Evolutionary conservation across 2,113 vertebrate genomes (phyloP).

Genomic region (Ornithorhynchus anatinus): DNA sequence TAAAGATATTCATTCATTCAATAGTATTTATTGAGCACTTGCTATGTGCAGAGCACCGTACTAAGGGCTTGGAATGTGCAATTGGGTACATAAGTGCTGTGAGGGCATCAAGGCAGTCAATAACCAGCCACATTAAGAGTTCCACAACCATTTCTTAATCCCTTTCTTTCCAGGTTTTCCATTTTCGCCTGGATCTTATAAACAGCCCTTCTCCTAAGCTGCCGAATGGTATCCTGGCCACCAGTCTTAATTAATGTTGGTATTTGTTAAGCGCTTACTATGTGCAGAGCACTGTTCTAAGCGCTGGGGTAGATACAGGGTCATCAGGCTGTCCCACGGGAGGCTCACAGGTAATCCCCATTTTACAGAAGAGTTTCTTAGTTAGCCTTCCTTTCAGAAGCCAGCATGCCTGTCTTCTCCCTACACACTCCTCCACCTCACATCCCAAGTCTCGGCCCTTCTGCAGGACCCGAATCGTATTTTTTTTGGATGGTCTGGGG

Average conservation of each 20-base stretch:
- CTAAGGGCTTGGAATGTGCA: too few relatives aligned
- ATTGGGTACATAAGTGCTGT: too few relatives aligned
- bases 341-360: too few relatives aligned
- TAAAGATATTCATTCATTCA: too few relatives aligned
- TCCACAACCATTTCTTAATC: constrained; percentile 68
- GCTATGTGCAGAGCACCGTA: too few relatives aligned
- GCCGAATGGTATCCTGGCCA: constrained; percentile 83
- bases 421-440: constrained; percentile 90
- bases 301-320: too few relatives aligned
- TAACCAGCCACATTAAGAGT: not conserved
- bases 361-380: constrained; percentile 91
- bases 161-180: constrained; percentile 88
- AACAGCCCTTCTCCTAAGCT: constrained; percentile 86
- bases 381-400: constrained; percentile 90
- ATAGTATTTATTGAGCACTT: too few relatives aligned
- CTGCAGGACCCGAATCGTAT: constrained; percentile 77
- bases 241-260: too few relatives aligned
- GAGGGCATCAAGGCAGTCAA: constrained; percentile 27
- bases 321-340: too few relatives aligned
- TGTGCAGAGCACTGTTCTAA: too few relatives aligned
- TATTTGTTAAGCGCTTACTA: too few relatives aligned
- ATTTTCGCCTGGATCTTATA: constrained; percentile 86
- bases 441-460: constrained; percentile 79
- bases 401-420: constrained; percentile 84
- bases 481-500: constrained; percentile 64